Evolutionary conservation across 2,888 invertebrate species (phyloP).

Genomic region (Euclidia mi): DNA sequence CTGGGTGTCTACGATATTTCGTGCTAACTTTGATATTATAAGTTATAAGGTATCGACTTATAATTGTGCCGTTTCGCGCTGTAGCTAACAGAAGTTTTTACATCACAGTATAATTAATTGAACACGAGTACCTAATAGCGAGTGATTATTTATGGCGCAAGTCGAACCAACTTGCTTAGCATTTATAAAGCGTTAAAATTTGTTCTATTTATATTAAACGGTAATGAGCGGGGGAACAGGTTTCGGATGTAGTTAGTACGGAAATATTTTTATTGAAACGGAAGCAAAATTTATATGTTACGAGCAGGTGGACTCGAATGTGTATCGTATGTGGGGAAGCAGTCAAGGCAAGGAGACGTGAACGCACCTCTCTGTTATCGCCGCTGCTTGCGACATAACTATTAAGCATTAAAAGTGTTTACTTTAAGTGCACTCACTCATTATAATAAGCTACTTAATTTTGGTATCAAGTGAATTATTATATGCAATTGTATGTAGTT

Average conservation of each 20-base stretch:
- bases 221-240: conserved; percentile 62
- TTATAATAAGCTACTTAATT: background rate
- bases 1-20: too few species aligned
- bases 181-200: conserved; percentile 30
- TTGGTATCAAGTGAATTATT: too few species aligned
- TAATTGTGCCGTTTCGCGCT: background rate
- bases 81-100: conserved; percentile 6
- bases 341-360: conserved; percentile 44
- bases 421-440: conserved; percentile 2
- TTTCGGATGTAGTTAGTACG: conserved; percentile 67
- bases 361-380: conserved; percentile 33
- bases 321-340: conserved; percentile 52
- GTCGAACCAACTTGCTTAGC: conserved; percentile 27
- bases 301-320: conserved; percentile 51
- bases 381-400: conserved; percentile 22
- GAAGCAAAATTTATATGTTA: conserved; percentile 57
- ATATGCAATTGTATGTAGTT: too few species aligned
- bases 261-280: conserved; percentile 71
- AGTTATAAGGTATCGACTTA: background rate
- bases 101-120: conserved; percentile 12
- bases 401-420: conserved; percentile 11
- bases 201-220: conserved; percentile 45
- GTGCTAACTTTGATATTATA: too few species aligned
- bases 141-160: conserved; percentile 10
- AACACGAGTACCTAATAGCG: conserved; percentile 10